Conservation (phyloP, 2,888 invertebrate genomes). For the Chromoteleia sp. region DNA sequence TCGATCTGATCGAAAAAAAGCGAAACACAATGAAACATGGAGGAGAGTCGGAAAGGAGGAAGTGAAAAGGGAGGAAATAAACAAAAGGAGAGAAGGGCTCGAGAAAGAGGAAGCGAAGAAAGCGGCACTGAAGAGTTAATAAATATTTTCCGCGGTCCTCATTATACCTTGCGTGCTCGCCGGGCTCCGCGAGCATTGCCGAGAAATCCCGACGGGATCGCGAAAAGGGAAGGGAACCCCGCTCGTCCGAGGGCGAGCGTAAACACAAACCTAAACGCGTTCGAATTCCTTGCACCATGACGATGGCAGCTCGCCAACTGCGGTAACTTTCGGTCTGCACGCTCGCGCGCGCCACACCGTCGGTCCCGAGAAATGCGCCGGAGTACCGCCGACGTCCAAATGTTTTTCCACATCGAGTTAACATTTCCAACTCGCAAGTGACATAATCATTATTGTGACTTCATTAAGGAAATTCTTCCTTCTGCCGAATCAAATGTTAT, state of each 20-base stretch:
- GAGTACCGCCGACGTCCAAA: constrained; percentile 31
- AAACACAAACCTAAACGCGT: constrained; percentile 79
- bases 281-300: constrained; percentile 76
- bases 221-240: constrained; percentile 47
- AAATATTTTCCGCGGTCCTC: constrained; percentile 67
- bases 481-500: neutral
- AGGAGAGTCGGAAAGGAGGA: neutral
- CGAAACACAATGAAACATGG: constrained; percentile 39
- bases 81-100: constrained; percentile 37
- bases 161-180: constrained; percentile 61
- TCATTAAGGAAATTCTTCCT: constrained; percentile 41
- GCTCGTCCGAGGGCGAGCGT: constrained; percentile 68
- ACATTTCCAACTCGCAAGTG: constrained; percentile 36
- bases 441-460: constrained; percentile 29
- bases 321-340: constrained; percentile 73
- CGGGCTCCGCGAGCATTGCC: constrained; percentile 44
- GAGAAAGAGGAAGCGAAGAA: constrained; percentile 42
- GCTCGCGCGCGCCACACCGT: constrained; percentile 39
- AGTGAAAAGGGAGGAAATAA: constrained; percentile 39
- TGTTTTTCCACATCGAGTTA: constrained; percentile 39
- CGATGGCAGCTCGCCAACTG: constrained; percentile 76
- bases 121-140: constrained; percentile 57
- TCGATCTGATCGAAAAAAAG: too few species aligned
- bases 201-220: constrained; percentile 52
- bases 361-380: constrained; percentile 3